Conservation (phyloP, 2,113 vertebrate species). For the Saguinus midas region DNA sequence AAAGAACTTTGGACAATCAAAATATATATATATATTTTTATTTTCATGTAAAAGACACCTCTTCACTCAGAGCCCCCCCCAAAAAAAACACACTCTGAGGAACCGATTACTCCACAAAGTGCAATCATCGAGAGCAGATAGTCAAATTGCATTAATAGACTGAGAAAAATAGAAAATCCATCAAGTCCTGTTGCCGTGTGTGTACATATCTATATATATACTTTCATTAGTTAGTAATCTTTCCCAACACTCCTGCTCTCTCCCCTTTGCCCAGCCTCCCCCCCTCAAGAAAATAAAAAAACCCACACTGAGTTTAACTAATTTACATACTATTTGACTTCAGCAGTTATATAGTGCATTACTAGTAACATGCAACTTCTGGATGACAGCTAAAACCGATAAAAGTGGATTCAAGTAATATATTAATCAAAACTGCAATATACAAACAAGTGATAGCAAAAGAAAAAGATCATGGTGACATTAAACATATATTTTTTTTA, state of each 20-base stretch:
- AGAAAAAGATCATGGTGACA: constrained; percentile 78
- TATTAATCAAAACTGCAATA: constrained; percentile 79
- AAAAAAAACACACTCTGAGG: constrained; percentile 57
- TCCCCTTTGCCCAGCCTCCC: constrained; percentile 45
- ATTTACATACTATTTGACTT: constrained; percentile 88
- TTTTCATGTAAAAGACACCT: constrained; percentile 78
- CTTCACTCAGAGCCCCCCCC: constrained; percentile 52
- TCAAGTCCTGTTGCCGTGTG: constrained; percentile 56
- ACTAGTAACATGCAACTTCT: constrained; percentile 85
- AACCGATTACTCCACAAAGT: constrained; percentile 76
- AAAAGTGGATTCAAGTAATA: constrained; percentile 77
- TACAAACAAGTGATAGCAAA: constrained; percentile 83
- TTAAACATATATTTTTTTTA: constrained; percentile 58
- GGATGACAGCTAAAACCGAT: constrained; percentile 78
- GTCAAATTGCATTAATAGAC: constrained; percentile 66
- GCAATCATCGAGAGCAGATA: constrained; percentile 69
- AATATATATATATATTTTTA: constrained; percentile 72
- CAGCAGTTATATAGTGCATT: constrained; percentile 79
- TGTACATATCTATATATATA: constrained; percentile 42
- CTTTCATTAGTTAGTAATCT: constrained; percentile 74
- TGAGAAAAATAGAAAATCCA: constrained; percentile 65
- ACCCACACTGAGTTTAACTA: constrained; percentile 82
- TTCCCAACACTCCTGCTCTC: constrained; percentile 62
- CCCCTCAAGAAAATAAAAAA: neutral
- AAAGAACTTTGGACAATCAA: constrained; percentile 66